These are phyloP conservation scores for Meriones unguiculatus DNA, from an alignment of 2,113 vertebrate genomes.

Conservation along the genomic window DNA sequence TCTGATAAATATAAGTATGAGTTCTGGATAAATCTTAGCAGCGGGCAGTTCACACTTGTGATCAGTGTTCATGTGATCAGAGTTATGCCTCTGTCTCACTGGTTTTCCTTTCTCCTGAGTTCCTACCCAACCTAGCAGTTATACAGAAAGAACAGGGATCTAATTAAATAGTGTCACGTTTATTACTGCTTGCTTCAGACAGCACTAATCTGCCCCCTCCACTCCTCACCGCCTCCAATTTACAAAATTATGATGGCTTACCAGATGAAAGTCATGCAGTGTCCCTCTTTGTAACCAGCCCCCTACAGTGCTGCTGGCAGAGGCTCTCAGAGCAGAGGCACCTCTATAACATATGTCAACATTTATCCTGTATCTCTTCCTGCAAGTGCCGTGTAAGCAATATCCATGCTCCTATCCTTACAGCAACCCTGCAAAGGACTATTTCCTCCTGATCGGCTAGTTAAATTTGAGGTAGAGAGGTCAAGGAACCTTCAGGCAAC, in stretches of 20 bases:
- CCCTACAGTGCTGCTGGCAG: no score
- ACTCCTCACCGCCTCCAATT: not conserved
- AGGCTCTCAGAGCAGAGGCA: not conserved
- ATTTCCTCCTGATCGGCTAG: not conserved
- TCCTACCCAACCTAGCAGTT: conserved; percentile 18
- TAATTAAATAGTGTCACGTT: conserved; percentile 29
- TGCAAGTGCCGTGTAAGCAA: not conserved
- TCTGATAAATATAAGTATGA: conserved; percentile 16
- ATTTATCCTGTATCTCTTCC: not conserved
- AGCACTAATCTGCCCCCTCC: not conserved
- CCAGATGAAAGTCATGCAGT: not conserved
- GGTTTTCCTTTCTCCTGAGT: conserved; percentile 27
- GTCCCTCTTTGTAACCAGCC: not conserved
- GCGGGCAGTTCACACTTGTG: not conserved
- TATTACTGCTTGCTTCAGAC: conserved; percentile 27
- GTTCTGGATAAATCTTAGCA: conserved; percentile 25
- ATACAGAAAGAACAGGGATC: not conserved
- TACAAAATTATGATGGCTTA: not conserved
- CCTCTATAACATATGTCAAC: not conserved
- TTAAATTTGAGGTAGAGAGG: not conserved
- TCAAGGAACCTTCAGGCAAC: not conserved
- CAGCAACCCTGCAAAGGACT: not conserved
- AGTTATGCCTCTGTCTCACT: not conserved
- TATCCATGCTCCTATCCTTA: not conserved
- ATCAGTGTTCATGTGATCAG: conserved; percentile 19